phyloP scores from a whole-genome alignment of 2,797 vertebrate genomes.

The Cygnus olor region DNA sequence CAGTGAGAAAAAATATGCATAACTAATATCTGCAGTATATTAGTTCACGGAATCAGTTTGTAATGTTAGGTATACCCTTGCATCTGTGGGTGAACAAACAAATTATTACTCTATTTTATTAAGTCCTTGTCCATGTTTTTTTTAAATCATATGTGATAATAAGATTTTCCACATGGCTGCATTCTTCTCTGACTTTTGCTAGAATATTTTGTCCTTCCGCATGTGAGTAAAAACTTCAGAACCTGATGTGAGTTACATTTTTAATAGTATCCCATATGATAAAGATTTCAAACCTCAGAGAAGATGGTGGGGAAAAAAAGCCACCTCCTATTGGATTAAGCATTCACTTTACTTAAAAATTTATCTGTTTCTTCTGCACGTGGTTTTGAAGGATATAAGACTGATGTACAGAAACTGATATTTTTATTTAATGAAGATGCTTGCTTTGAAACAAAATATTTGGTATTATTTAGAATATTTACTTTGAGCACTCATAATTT shows the following conservation, averaged over 20 bases:
- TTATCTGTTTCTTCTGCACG: neutral
- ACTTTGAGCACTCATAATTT: neutral
- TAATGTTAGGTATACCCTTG: neutral
- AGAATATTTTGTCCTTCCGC: neutral
- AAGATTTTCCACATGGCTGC: neutral
- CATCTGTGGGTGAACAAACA: neutral
- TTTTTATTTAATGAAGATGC: neutral
- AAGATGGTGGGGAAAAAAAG: neutral
- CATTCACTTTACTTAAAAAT: neutral
- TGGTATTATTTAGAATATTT: neutral
- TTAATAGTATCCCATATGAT: neutral
- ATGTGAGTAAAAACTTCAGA: neutral
- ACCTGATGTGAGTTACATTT: slow-evolving; percentile 22
- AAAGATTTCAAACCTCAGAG: neutral
- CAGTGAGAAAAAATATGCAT: neutral
- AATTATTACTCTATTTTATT: neutral
- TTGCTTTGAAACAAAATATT: neutral
- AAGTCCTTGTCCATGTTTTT: neutral
- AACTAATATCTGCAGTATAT: neutral
- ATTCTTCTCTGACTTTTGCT: neutral
- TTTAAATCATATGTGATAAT: neutral
- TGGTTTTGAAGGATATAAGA: neutral
- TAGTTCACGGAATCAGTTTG: neutral
- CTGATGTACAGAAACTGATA: neutral
- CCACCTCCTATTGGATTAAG: neutral